Base-by-base conservation (phyloP, 2,113 vertebrate genomes). In the Aegotheles bennettii region DNA sequence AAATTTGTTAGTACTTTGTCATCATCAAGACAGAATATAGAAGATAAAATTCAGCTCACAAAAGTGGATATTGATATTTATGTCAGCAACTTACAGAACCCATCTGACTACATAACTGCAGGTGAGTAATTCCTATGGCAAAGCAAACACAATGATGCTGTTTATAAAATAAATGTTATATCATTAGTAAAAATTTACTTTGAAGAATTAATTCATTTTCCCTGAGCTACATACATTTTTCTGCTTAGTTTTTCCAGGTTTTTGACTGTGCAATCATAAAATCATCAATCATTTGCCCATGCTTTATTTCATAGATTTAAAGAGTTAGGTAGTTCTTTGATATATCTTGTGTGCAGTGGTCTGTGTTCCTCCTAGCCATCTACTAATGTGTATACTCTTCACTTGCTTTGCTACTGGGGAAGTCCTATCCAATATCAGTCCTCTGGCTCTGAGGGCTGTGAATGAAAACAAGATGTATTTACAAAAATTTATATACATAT, bases 41-140 rank as follows among this genome's bases (percentile, higher is more conserved):
- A 98, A 87, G 96, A 91, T 11, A 98, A 94, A 97, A 98, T 98
- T 97, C 96, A 96, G 73, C 98, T 99, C 35, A 91, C 87, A n/a
- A 60, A 94, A 75, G 91, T 96, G 64, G 87, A 97, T 96, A 45
- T 96, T 96, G 75, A 95, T 94, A 50, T 92, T 94, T 84, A 97
- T 78, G 64, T 96, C 42, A 94, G 78, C 91, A 96, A 94, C 61
- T 97, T 99, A 80, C 96, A 96, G 61, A 96, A 87, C 70, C 98
- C 98, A 18, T 97, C 97, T 42, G 98, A 99, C 77, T 98, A 97
- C 90, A 97, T 96, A 35, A 84, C 80, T 29, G 98, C 98, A 96
- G 98, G 98, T 98, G 84, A 91, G 88, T 93, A 84, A 86, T 90
- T 89, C 16, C 47, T 75, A 40, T 3, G 51, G 7, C 38, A 90